Evolutionary conservation across 1,140 invertebrate genomes (phyloP), one percentile per base, ranked within the genome.

Genomic region (Meloidogyne floridensis): DNA sequence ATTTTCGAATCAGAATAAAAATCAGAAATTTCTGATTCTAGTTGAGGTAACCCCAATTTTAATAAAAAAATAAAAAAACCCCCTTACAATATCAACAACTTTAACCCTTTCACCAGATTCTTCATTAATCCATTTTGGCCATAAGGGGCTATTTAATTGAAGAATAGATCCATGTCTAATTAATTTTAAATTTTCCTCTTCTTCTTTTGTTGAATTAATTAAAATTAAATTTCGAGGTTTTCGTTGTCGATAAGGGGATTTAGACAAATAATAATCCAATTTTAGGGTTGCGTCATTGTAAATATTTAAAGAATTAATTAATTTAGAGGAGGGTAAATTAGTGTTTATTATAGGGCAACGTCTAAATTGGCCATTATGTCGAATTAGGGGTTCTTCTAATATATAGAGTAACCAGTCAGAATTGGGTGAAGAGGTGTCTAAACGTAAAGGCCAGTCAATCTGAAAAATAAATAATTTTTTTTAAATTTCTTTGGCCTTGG

Each of bases 251-350:
- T 32, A 18, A 0, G 18, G 51, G n/a, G 13, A 56, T 43, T 81
- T 87, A 18, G 71, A 56, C 13, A 51, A 18, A 47, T 83, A 54
- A 73, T 85, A 85, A n/a, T 85, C 77, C 18, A 85, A 72, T 74
- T 87, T 85, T 18, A 80, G 20, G 9, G 78, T 85, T 47, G 88
- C 84, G 51, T 85, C 84, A 72, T 87, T 87, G 59, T 87, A 85
- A 32, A 85, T 79, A 71, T 65, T 70, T 32, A 86, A 51, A 10
- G 85, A 82, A 56, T 87, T 86, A 13, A 87, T 75, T 32, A 77
- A 18, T 53, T 77, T 8, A 81, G 51, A 11, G n/a, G 32, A 2
- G 13, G 47, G 10, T 85, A n/a, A 10, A 84, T 72, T 54, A 71
- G 32, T 75, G 9, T 20, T 76, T 10, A 47, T 42, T 56, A 56